These are phyloP conservation scores for Druon quercuslanigerum DNA, from an alignment of 1,140 invertebrate species.

Conservation along the genomic window DNA sequence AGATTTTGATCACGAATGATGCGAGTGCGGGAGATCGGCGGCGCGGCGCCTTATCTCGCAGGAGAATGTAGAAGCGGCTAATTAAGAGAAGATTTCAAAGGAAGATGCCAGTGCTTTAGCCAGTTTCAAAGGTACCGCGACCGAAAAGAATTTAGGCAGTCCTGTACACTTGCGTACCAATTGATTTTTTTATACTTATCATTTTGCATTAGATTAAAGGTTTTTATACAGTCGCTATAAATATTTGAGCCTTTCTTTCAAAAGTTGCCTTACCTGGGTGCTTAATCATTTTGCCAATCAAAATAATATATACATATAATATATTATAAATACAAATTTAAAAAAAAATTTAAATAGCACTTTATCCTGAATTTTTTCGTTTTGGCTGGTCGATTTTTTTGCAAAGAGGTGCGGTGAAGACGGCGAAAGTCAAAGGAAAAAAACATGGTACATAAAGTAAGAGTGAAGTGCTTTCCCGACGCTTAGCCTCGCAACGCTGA, in stretches of 20 bases:
- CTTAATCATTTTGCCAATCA: too few relatives aligned
- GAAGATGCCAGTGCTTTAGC: slow-evolving; percentile 37
- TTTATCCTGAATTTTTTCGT: too few relatives aligned
- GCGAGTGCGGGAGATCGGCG: neutral
- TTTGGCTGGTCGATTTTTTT: neutral
- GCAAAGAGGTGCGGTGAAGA: neutral
- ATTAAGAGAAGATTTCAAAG: slow-evolving; percentile 45
- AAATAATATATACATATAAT: too few relatives aligned
- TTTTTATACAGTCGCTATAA: too few relatives aligned
- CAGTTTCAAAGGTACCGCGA: slow-evolving; percentile 39
- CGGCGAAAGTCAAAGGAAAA: slow-evolving; percentile 9
- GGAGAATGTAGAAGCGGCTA: slow-evolving; percentile 38
- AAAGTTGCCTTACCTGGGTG: too few relatives aligned
- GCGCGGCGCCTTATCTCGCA: slow-evolving; percentile 31
- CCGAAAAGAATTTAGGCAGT: slow-evolving; percentile 12
- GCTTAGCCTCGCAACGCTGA: slow-evolving; percentile 52
- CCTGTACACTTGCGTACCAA: neutral
- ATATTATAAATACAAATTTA: too few relatives aligned
- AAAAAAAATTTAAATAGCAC: too few relatives aligned
- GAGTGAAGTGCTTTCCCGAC: slow-evolving; percentile 41
- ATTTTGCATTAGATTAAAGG: too few relatives aligned
- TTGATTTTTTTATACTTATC: neutral
- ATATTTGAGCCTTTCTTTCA: too few relatives aligned
- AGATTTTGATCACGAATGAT: too few relatives aligned
- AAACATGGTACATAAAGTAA: slow-evolving; percentile 20